Evolutionary conservation across 53 echinoderm and acorn worm species (phyloP), one percentile per base, ranked within the genome.

Genomic region (Apostichopus leukothele): DNA sequence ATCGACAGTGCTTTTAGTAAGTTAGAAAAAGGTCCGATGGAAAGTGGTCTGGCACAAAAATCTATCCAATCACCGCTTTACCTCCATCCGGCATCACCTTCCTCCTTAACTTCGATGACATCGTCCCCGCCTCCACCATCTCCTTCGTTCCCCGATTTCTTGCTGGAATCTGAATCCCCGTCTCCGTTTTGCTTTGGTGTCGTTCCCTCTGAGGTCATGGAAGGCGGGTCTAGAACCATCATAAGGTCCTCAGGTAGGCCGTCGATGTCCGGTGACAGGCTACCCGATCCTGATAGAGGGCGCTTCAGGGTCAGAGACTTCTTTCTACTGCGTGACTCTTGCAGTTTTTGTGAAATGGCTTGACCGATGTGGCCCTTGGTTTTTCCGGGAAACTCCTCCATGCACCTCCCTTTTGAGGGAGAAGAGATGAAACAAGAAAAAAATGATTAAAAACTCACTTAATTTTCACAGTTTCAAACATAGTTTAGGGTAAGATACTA

Each of bases 281-380:
- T 66, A 20, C 81, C 81, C 5, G 81, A 81, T 81, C 81, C 81
- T 12, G 81, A 81, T 18, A 81, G 60, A 13, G 81, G 81, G 60
- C 81, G 81, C 53, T 81, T 81, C 18, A 71, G 71, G 20, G 71
- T 71, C 71, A n/a, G 20, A 2, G 71, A n/a, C 12, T 54, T 54
- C 54, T 81, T 81, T 59, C 52, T 53, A 22, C 60, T 63, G 9
- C 85, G 61, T 10, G 85, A 60, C 50, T 85, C 85, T 67, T 85
- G 85, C 4, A 85, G 85, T 16, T 85, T 85, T 4, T 85, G 85
- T 13, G 85, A 67, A 21, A 85, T 85, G 14, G 85, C 85, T n/a
- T 85, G 85, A 50, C 66, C 85, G 7, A 85, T 67, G 50, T 85
- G 85, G 63, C 66, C 85, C 85, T 85, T 85, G 27, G 85, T 85